phyloP scores from a whole-genome alignment of 2,888 invertebrate genomes.

The Biston stratarius region DNA sequence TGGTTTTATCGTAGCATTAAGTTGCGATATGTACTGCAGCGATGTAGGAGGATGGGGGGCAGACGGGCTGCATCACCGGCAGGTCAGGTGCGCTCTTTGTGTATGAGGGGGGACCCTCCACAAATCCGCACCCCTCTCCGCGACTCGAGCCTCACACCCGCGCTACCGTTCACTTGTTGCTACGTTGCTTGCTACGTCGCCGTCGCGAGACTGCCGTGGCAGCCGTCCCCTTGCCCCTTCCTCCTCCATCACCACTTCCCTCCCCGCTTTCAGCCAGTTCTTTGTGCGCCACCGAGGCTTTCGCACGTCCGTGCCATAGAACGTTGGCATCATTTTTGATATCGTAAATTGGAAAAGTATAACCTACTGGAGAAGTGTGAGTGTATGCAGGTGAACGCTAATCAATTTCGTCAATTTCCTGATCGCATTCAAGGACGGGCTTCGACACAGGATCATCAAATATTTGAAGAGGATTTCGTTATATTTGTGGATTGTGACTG shows the following conservation, averaged over 20 bases:
- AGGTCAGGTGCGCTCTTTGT: slow-evolving; percentile 77
- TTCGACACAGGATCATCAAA: slow-evolving; percentile 47
- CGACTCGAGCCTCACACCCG: slow-evolving; percentile 63
- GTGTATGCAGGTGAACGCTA: slow-evolving; percentile 72
- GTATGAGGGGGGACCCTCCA: slow-evolving; percentile 63
- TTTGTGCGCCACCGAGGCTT: slow-evolving; percentile 80
- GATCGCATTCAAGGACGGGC: slow-evolving; percentile 69
- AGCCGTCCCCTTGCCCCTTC: slow-evolving; percentile 65
- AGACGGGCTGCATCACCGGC: slow-evolving; percentile 58
- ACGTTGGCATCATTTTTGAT: slow-evolving; percentile 65
- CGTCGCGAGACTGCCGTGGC: slow-evolving; percentile 74
- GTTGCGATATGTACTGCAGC: slow-evolving; percentile 22
- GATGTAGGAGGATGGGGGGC: slow-evolving; percentile 44
- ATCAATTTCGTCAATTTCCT: slow-evolving; percentile 63
- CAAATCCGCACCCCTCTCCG: slow-evolving; percentile 56
- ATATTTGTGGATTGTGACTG: slow-evolving; percentile 64
- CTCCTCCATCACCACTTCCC: slow-evolving; percentile 67
- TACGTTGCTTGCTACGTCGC: slow-evolving; percentile 72
- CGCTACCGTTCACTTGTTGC: slow-evolving; percentile 84
- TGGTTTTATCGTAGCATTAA: slow-evolving; percentile 70
- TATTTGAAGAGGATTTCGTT: slow-evolving; percentile 53
- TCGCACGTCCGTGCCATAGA: slow-evolving; percentile 69
- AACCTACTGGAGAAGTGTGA: slow-evolving; percentile 70
- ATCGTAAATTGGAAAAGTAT: slow-evolving; percentile 68
- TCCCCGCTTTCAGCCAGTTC: slow-evolving; percentile 84